These are phyloP conservation scores for Nothocercus julius DNA, from an alignment of 2,113 vertebrate genomes.

Conservation along the genomic window DNA sequence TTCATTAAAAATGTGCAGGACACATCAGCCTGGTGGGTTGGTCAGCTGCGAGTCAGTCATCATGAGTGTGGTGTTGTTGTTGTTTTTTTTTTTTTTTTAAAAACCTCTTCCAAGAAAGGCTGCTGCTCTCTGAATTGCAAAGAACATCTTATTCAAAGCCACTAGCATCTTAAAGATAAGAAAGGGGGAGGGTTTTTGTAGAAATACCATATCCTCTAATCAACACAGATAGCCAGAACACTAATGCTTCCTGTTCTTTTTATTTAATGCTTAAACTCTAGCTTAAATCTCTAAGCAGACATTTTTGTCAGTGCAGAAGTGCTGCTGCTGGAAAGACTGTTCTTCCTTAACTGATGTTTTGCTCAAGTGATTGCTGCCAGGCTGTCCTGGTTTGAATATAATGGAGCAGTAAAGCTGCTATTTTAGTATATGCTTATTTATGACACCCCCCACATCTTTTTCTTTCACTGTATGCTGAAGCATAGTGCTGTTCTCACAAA, in stretches of 20 bases:
- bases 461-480: not conserved
- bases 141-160: conserved; percentile 1
- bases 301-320: not conserved
- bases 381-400: not conserved
- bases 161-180: not conserved
- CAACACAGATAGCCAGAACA: conserved; percentile 35
- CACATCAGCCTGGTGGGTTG: not conserved
- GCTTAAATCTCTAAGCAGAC: not conserved
- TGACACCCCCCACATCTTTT: not conserved
- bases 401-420: not conserved
- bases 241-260: conserved; percentile 19
- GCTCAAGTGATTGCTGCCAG: not conserved
- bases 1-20: not conserved
- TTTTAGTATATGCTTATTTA: not conserved
- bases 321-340: conserved; percentile 21
- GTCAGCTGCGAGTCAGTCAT: not conserved
- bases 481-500: not conserved
- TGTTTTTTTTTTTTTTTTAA: not conserved
- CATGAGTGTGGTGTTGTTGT: not conserved
- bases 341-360: not conserved
- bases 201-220: conserved; percentile 26
- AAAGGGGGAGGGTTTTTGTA: not conserved
- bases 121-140: not conserved
- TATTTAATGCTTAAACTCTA: not conserved
- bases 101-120: not conserved